These are phyloP conservation scores for Thermophis baileyi DNA, from an alignment of 2,113 vertebrate species.

Conservation along the genomic window DNA sequence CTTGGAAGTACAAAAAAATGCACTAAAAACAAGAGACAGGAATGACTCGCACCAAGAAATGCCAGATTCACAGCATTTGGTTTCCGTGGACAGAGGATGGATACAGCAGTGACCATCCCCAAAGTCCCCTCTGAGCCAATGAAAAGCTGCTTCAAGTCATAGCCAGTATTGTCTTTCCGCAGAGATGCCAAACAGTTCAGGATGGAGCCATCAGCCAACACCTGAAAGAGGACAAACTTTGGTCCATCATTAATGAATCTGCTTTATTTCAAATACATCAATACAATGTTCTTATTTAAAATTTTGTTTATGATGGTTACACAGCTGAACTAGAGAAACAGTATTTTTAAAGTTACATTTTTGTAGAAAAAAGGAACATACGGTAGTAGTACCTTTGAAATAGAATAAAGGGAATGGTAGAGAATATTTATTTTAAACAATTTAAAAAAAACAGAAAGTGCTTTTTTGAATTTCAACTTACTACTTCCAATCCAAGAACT, in stretches of 20 bases:
- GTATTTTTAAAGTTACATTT: background rate
- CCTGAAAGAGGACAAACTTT: conserved; percentile 64
- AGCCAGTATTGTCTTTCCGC: conserved; percentile 95
- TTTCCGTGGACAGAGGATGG: conserved; percentile 86
- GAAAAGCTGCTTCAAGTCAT: conserved; percentile 96
- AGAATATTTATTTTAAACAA: background rate
- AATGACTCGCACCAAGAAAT: conserved; percentile 79
- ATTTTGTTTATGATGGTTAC: background rate
- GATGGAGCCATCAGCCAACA: conserved; percentile 82
- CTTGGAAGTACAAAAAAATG: background rate
- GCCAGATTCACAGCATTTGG: conserved; percentile 85
- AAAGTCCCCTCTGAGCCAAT: conserved; percentile 94
- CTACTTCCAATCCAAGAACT: conserved; percentile 91
- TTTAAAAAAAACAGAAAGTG: background rate
- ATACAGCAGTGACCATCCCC: conserved; percentile 88
- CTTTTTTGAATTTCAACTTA: conserved; percentile 64
- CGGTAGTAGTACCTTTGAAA: background rate
- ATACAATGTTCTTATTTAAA: background rate
- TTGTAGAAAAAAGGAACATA: background rate
- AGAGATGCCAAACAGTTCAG: conserved; percentile 83
- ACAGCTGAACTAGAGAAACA: background rate
- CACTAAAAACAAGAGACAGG: background rate
- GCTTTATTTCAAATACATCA: background rate
- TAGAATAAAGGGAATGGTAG: background rate
- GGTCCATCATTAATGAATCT: background rate